Evolutionary conservation across 2,797 vertebrate species (phyloP), one percentile per base, ranked within the genome.

Genomic region (Centroberyx gerrardi): DNA sequence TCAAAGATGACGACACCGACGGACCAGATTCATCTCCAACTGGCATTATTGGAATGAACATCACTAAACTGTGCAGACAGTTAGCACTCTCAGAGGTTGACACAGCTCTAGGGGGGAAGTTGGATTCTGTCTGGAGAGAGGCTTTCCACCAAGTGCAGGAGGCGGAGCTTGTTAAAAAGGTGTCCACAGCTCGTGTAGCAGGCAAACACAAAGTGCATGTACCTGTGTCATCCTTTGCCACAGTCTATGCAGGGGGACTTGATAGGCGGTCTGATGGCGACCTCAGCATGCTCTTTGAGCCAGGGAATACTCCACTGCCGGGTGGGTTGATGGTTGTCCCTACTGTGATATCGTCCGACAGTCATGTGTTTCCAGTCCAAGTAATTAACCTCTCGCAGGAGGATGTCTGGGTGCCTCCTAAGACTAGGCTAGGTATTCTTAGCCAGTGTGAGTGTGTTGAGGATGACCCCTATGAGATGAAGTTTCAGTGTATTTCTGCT

Each of bases 21-120:
- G 48, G 46, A 8, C 5, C 53, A n/a, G 29, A 73, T 5, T 13
- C 14, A 17, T 49, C 70, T 42, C 29, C 40, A 51, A 55, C 76
- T 46, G 58, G 70, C 9, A 48, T 79, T 3, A 40, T 73, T 1
- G 64, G 76, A 28, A 68, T 74, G 76, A 79, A 74, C 27, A 74
- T 69, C n/a, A 40, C 61, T 22, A 79, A 40, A 56, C 14, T 22
- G 36, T 74, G 59, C 44, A 54, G 77, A 18, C 44, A 74, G 48
- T 28, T 75, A 4, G 54, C 69, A 15, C 46, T 60, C 33, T 29
- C 62, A 18, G 38, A 70, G 52, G 70, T 75, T 49, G 66, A 75
- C 13, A 53, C 61, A 44, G 38, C 46, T 3, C 38, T 64, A 36
- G 44, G 36, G 12, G 66, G 78, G 14, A 28, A 61, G 15, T 36